A percentile compares a stretch with the other conserved stretches of the same genome.
These are phyloP conservation scores for Gisinianus flammeolus DNA, from an alignment of 2,888 invertebrate species.

Conservation along the genomic window DNA sequence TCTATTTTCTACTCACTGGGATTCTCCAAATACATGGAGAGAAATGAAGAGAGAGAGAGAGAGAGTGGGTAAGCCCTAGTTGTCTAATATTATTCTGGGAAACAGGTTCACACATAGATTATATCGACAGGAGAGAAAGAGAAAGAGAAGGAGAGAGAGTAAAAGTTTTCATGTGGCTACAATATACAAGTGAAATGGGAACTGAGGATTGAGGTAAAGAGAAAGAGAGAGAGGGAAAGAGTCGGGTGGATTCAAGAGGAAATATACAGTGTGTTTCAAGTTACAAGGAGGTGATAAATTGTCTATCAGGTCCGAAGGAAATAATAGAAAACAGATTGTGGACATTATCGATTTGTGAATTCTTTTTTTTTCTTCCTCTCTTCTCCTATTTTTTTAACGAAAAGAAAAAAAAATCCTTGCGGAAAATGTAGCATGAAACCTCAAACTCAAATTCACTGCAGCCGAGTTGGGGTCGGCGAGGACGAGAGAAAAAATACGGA, in stretches of 20 bases:
- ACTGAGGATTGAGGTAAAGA: background rate
- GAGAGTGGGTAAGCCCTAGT: too few species aligned
- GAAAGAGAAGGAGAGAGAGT: background rate
- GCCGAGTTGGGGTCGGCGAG: too few species aligned
- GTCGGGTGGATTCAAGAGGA: background rate
- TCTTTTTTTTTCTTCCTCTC: background rate
- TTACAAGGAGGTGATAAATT: conserved; percentile 27
- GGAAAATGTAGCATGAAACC: too few species aligned
- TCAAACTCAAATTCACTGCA: too few species aligned
- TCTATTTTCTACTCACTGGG: too few species aligned
- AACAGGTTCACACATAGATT: too few species aligned
- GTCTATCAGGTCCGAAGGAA: conserved; percentile 31
- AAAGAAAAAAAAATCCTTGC: background rate
- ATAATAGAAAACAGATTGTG: conserved; percentile 35
- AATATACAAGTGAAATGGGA: background rate
- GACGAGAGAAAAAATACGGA: too few species aligned
- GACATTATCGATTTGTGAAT: conserved; percentile 28
- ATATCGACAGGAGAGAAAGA: too few species aligned
- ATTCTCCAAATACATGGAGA: too few species aligned
- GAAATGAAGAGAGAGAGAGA: conserved; percentile 1
- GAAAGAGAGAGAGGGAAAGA: conserved; percentile 5
- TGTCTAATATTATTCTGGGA: too few species aligned
- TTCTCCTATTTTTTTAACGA: background rate
- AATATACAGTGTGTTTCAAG: background rate
- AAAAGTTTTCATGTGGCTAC: background rate